phyloP scores from a whole-genome alignment of 2,888 invertebrate species.

The Pterostichus madidus region DNA sequence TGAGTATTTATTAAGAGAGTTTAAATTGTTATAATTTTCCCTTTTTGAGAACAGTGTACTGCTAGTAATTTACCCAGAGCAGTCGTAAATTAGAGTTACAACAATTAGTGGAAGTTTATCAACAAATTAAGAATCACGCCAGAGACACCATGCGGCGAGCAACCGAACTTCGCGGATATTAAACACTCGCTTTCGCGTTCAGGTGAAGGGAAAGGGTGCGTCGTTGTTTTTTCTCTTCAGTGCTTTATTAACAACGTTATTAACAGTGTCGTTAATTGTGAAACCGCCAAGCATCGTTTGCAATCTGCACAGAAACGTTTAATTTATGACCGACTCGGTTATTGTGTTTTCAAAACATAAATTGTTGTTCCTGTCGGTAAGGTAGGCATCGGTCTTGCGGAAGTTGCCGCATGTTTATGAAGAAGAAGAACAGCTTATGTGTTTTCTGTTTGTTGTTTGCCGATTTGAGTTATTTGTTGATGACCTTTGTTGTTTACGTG shows the following conservation, averaged over 20 bases:
- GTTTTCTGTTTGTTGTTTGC: not conserved
- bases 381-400: conserved; percentile 36
- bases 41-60: conserved; percentile 48
- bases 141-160: conserved; percentile 63
- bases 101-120: conserved; percentile 71
- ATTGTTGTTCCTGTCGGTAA: conserved; percentile 60
- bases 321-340: conserved; percentile 52
- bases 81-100: conserved; percentile 71
- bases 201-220: conserved; percentile 37
- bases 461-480: not conserved
- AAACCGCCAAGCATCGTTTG: conserved; percentile 50
- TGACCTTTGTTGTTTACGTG: no score
- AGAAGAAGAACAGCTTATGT: not conserved
- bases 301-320: conserved; percentile 49
- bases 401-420: not conserved
- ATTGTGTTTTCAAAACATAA: conserved; percentile 66
- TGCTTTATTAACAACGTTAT: conserved; percentile 66
- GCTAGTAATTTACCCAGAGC: conserved; percentile 53
- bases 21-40: not conserved
- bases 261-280: conserved; percentile 66
- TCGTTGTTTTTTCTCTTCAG: conserved; percentile 8
- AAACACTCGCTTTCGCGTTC: conserved; percentile 24
- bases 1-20: no score
- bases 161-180: conserved; percentile 62
- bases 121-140: conserved; percentile 70